phyloP scores from a whole-genome alignment of 2,888 invertebrate genomes.

The Chloroclystis v-ata region DNA sequence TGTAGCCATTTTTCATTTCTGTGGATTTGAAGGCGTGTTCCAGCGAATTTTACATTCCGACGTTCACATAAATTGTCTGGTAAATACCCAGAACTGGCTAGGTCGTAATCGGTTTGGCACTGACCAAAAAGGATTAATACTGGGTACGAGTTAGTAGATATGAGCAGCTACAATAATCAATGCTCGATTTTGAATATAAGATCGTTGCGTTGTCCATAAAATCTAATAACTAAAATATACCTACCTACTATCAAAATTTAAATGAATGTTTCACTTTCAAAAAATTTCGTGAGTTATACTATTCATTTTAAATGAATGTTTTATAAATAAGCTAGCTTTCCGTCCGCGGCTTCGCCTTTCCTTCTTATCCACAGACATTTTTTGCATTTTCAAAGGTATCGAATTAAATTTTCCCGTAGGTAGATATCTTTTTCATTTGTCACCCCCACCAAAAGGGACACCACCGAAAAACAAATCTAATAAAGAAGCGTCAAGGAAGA shows the following conservation, averaged over 20 bases:
- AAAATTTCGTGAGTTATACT: no score
- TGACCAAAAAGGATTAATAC: constrained; percentile 20
- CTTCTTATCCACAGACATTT: no score
- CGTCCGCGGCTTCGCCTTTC: no score
- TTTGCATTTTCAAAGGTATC: constrained; percentile 10
- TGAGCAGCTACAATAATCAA: constrained; percentile 14
- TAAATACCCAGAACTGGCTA: constrained; percentile 12
- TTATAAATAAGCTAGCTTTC: no score
- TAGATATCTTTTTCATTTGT: constrained; percentile 3
- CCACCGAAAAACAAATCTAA: constrained; percentile 8
- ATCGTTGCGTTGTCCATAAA: no score
- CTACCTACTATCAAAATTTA: no score
- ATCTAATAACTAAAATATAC: no score
- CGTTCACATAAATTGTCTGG: constrained; percentile 10
- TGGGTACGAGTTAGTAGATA: no score
- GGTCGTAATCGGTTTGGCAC: constrained; percentile 21
- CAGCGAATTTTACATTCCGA: constrained; percentile 8
- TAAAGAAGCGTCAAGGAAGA: constrained; percentile 6
- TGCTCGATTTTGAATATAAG: no score
- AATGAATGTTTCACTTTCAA: no score
- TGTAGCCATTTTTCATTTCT: background rate
- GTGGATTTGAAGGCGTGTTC: background rate
- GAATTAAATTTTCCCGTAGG: no score
- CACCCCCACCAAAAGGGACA: constrained; percentile 2
- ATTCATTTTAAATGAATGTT: no score